Evolutionary conservation across 2,888 invertebrate species (phyloP).

Genomic region (Melieria picta): DNA sequence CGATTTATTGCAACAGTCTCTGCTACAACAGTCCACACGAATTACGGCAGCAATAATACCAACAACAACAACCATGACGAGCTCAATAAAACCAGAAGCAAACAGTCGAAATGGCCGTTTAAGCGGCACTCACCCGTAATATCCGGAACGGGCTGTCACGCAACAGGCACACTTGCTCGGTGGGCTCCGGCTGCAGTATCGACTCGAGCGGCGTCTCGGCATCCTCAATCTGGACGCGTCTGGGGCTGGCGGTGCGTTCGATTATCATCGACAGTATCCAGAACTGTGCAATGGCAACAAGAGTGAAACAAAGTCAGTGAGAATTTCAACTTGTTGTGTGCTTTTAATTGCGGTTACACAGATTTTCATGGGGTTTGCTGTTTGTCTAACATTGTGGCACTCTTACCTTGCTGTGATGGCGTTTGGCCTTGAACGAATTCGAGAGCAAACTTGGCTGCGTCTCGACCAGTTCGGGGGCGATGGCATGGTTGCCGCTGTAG

Average conservation of each 20-base stretch:
- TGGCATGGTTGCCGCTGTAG: conserved; percentile 44
- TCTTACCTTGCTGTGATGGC: conserved; percentile 54
- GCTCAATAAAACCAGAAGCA: no score
- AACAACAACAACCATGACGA: no score
- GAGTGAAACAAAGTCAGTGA: neutral
- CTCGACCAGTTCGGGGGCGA: conserved; percentile 57
- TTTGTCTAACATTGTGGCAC: neutral
- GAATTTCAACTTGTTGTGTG: neutral
- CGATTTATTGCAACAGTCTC: no score
- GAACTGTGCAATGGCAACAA: conserved; percentile 43
- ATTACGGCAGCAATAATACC: no score
- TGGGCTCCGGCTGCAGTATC: conserved; percentile 57
- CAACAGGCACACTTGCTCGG: conserved; percentile 75
- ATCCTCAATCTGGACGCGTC: conserved; percentile 55
- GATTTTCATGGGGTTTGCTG: conserved; percentile 4
- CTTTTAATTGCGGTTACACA: neutral
- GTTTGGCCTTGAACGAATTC: conserved; percentile 47
- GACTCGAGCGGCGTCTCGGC: conserved; percentile 59
- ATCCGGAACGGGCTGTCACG: conserved; percentile 71
- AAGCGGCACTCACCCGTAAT: conserved; percentile 61
- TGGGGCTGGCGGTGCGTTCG: conserved; percentile 58
- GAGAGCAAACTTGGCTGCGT: conserved; percentile 53
- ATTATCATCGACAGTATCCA: conserved; percentile 64
- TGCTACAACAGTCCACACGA: no score
- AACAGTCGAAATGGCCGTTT: neutral